Base-by-base conservation (phyloP, 2,113 vertebrate species). In the Fulica atra region DNA sequence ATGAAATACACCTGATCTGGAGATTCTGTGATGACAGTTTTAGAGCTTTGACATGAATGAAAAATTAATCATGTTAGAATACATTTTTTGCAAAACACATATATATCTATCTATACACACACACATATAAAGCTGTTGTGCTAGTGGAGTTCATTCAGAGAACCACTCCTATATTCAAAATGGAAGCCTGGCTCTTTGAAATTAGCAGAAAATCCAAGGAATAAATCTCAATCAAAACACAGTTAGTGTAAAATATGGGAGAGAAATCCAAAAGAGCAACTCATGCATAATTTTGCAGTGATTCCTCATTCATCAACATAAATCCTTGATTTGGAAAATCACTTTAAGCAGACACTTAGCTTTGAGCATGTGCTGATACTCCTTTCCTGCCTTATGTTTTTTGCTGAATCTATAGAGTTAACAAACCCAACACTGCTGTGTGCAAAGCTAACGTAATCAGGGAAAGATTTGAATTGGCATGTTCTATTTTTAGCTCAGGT, bases 1-100 rank as follows among this genome's bases (percentile, higher is more conserved):
- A 95, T 96, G 88, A 97, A 96, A 96, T 93, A 97, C 76, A 95
- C 82, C 87, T 90, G 65, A 96, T 86, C 56, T 96, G 92, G 81
- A 65, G 61, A 82, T 89, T 96, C 59, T 72, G 40, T 63, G 87
- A 56, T 90, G 89, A 90, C 89, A 91, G 53, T 91, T 95, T 86
- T 53, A 61, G 8, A 92, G 63, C 87, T 48, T 93, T 85, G 95
- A 93, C 54, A 63, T 81, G 95, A 97, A 96, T 40, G 59, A 92
- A 95, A 96, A 84, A 71, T 92, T 92, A 97, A 96, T 96, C 73
- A 83, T 59, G 61, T 74, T 86, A 86, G n/a, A 87, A 89, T 80
- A 36, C 17, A 86, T 86, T 96, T 89, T 79, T 92, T 57, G 63
- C 89, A 71, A 74, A 26, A 57, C 7, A 56, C 10, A 60, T n/a